A percentile compares a stretch with the other conserved stretches of the same genome.
These are phyloP conservation scores for Parasteatoda lunata DNA, from an alignment of 2,888 invertebrate species.

Conservation along the genomic window DNA sequence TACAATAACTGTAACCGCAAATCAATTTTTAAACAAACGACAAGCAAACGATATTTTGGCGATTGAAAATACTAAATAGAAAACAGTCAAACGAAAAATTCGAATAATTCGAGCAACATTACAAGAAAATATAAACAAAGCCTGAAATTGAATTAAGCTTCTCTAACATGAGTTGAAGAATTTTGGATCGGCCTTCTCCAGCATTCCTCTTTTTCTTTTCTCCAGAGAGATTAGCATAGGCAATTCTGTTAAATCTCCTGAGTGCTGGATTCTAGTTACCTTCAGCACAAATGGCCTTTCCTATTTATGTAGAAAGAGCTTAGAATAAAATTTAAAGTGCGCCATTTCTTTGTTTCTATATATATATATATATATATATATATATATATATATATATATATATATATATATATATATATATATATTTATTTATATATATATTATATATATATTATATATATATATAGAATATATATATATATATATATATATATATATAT, in stretches of 20 bases:
- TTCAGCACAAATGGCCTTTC: background rate
- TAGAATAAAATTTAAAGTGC: background rate
- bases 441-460: too few relatives aligned
- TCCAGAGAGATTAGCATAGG: constrained; percentile 50
- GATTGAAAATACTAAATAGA: background rate
- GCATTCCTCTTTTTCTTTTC: constrained; percentile 4
- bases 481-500: too few relatives aligned
- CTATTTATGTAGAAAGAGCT: background rate
- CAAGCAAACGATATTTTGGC: too few relatives aligned
- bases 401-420: too few relatives aligned
- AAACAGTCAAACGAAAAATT: background rate
- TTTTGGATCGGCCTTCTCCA: constrained; percentile 13
- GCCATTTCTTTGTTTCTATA: background rate
- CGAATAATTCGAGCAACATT: constrained; percentile 22
- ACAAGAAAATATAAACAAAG: constrained; percentile 34
- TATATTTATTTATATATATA: too few relatives aligned
- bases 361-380: too few relatives aligned
- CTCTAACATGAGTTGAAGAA: constrained; percentile 26
- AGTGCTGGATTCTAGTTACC: constrained; percentile 26
- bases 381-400: too few relatives aligned
- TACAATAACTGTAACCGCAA: too few relatives aligned
- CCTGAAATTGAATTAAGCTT: constrained; percentile 55
- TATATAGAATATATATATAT: too few relatives aligned
- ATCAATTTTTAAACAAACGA: too few relatives aligned
- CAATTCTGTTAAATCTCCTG: constrained; percentile 41